Base-by-base conservation (phyloP, 1,140 invertebrate genomes). In the Tetraneura akinire region DNA sequence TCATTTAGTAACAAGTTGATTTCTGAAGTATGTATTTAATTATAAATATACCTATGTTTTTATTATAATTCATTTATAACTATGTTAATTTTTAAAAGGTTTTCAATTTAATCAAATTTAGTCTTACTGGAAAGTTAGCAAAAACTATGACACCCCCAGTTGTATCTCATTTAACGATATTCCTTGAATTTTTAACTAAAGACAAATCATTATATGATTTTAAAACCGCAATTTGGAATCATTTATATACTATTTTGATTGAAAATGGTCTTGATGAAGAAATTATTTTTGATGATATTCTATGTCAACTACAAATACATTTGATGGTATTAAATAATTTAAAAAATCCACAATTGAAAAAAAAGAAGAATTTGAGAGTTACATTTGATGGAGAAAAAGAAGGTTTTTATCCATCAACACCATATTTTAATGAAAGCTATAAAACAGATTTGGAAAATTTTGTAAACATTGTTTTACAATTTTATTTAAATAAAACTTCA, bases 61-160 rank as follows among this genome's bases (percentile, higher is more conserved):
- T 13, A 51, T 49, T 71, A 32, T 1, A n/a, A n/a, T 14, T 53
- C 5, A 53, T 53, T 18, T n/a, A n/a, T n/a, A 1, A 71, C 42
- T 9, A 16, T 68, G 23, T 66, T 21, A 14, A 23, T 45, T 26
- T 66, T 60, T 16, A 49, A 57, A 3, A 80, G 53, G 64, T 80
- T 42, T 49, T 57, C 57, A 74, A 16, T 45, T 42, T 78, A 8
- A n/a, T 78, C 5, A 78, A 78, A 47, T 78, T 78, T 13, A 45
- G 74, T 60, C 74, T 78, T 45, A 23, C 55, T 29, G 74, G 74
- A 62, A 78, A 78, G 42, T 60, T 78, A 29, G 74, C 74, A 26
- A 78, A 78, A 78, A 60, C 32, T 4, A 78, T 78, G 74, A 47
- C 74, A 47, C 74, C 74, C 0, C 74, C 74, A 42, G 74, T 78